Conservation (phyloP, 2,888 invertebrate species). For the Ellobium chinense region DNA sequence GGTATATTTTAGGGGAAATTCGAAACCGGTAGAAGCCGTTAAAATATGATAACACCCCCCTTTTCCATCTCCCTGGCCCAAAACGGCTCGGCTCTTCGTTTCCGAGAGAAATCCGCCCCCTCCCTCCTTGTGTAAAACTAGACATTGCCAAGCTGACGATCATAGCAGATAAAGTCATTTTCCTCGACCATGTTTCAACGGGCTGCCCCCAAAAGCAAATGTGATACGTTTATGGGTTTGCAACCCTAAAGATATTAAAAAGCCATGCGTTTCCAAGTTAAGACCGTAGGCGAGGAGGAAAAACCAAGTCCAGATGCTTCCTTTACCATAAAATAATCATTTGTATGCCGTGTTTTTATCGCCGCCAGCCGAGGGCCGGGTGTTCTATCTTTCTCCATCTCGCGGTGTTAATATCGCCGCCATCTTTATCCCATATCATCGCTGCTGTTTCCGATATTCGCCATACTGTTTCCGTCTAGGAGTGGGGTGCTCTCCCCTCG, state of each 20-base stretch:
- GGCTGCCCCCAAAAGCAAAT: neutral
- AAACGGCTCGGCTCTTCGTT: no score
- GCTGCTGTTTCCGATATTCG: slow-evolving; percentile 6
- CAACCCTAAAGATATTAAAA: slow-evolving; percentile 9
- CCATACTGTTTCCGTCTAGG: neutral
- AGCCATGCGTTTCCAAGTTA: neutral
- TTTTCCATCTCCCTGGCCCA: neutral
- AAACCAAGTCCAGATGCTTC: slow-evolving; percentile 11
- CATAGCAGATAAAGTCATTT: neutral
- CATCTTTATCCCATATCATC: neutral
- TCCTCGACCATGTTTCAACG: neutral
- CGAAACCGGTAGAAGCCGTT: neutral
- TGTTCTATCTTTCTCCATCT: slow-evolving; percentile 9
- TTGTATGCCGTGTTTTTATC: slow-evolving; percentile 1
- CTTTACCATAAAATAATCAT: slow-evolving; percentile 22
- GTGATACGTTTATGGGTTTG: slow-evolving; percentile 27
- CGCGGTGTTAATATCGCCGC: neutral
- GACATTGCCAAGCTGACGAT: neutral
- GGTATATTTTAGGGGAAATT: neutral
- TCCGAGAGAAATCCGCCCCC: no score
- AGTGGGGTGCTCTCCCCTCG: neutral
- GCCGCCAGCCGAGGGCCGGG: slow-evolving; percentile 4
- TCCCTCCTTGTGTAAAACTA: neutral
- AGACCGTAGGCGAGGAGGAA: no score
- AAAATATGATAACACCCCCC: neutral